A percentile compares a stretch with the other conserved stretches of the same genome.
phyloP scores from a whole-genome alignment of 2,113 vertebrate genomes.

The Cryptotis parvus region DNA sequence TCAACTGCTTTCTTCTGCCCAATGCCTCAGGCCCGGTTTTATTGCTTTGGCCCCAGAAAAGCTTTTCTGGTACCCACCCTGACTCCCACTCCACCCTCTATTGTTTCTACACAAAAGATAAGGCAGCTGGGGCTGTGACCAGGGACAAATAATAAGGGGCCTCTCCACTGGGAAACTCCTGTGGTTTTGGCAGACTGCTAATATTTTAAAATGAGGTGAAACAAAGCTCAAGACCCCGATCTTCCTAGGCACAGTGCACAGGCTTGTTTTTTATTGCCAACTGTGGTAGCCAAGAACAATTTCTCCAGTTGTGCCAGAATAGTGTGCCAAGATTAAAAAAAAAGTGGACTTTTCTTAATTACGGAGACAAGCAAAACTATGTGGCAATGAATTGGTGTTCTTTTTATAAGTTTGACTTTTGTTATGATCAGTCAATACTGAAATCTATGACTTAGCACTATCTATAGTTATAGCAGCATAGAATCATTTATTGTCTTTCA shows the following conservation, averaged over 20 bases:
- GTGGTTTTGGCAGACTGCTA: slow-evolving; percentile 60
- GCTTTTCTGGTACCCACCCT: slow-evolving; percentile 14
- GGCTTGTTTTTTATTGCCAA: slow-evolving; percentile 65
- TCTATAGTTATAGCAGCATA: slow-evolving; percentile 18
- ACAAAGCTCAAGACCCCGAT: slow-evolving; percentile 58
- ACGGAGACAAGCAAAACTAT: slow-evolving; percentile 51
- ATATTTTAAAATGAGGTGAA: slow-evolving; percentile 69
- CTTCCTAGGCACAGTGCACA: background rate
- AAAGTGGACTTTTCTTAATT: slow-evolving; percentile 69
- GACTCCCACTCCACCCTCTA: slow-evolving; percentile 61
- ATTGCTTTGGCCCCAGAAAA: slow-evolving; percentile 59
- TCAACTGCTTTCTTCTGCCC: slow-evolving; percentile 32
- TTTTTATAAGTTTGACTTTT: slow-evolving; percentile 59
- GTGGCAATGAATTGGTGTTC: slow-evolving; percentile 37
- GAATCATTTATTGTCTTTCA: slow-evolving; percentile 45
- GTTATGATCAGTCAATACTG: background rate
- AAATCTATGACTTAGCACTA: slow-evolving; percentile 36
- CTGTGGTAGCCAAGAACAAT: slow-evolving; percentile 70
- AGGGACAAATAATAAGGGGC: slow-evolving; percentile 47
- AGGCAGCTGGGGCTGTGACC: slow-evolving; percentile 65
- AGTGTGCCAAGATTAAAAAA: slow-evolving; percentile 65
- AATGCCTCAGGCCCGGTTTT: slow-evolving; percentile 33
- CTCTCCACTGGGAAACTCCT: slow-evolving; percentile 61
- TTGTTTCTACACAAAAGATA: slow-evolving; percentile 77
- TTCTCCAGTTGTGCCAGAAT: slow-evolving; percentile 56